Base-by-base conservation (phyloP, 1,140 invertebrate species). In the Eriocheir sinensis region DNA sequence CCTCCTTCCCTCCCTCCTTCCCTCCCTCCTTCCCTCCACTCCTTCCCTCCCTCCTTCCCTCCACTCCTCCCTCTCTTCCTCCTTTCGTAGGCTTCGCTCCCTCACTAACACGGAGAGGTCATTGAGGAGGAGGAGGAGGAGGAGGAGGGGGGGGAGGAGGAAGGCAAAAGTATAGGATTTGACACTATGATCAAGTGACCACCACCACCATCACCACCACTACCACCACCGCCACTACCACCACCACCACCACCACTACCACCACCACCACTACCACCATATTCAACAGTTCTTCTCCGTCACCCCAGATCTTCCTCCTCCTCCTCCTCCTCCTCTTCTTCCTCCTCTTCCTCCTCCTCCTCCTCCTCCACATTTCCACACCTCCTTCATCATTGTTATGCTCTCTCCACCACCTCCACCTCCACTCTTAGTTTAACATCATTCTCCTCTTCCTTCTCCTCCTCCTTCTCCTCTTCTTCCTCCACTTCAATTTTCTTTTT, bases 111-210 rank as follows among this genome's bases (percentile, higher is more conserved):
- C 60, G n/a, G n/a, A 72, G 21, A 72, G 60, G 60, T 72, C 60
- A 72, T 72, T n/a, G 60, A 72, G 60, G 60, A 72, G 60, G 60
- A 72, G 60, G 60, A 72, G 60, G 60, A 72, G 60, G 60, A 72
- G 60, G 60, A 72, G 60, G 60, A 72, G 60, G 60, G n/a, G 60
- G 60, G n/a, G 60, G 17, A n/a, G n/a, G n/a, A n/a, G n/a, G n/a
- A n/a, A n/a, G n/a, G n/a, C n/a, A n/a, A n/a, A n/a, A n/a, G n/a
- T n/a, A n/a, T 72, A 8, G 27, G 60, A 72, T 72, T 21, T 72
- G 21, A 72, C 27, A 21, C 60, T 21, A 60, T 72, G 12, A 72
- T 72, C 60, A 72, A 21, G 48, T 53, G 48, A 53, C 9, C 9
- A 72, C 60, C 60, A 72, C 60, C 27, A 48, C 44, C 21, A 72